Conservation (phyloP, 2,888 invertebrate species). For the Troides oblongomaculatus region DNA sequence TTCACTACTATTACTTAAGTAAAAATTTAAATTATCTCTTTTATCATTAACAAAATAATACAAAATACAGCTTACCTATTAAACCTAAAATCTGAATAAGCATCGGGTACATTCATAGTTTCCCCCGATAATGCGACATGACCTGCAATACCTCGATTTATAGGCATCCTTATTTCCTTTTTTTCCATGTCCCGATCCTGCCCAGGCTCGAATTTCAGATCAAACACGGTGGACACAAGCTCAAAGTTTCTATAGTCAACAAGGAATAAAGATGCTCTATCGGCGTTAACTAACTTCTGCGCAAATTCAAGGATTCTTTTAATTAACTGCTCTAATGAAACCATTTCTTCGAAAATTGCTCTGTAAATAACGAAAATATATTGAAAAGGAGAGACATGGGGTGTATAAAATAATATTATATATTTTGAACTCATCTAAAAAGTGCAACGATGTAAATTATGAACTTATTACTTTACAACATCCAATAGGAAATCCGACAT, state of each 20-base stretch:
- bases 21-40: neutral
- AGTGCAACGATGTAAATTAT: neutral
- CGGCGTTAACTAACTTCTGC: conserved; percentile 89
- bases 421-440: neutral
- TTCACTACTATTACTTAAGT: neutral
- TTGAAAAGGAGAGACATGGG: neutral
- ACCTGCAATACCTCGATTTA: conserved; percentile 90
- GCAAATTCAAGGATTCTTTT: conserved; percentile 92
- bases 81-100: conserved; percentile 88
- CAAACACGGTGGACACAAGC: conserved; percentile 91
- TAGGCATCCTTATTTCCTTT: conserved; percentile 84
- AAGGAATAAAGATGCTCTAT: conserved; percentile 90
- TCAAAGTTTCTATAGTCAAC: conserved; percentile 87
- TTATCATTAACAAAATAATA: conserved; percentile 1
- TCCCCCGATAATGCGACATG: conserved; percentile 90
- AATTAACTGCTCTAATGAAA: conserved; percentile 89
- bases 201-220: conserved; percentile 71
- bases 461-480: conserved; percentile 86
- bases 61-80: conserved; percentile 57
- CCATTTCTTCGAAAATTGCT: conserved; percentile 93
- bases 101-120: conserved; percentile 89
- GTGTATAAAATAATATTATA: too few species aligned
- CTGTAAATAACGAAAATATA: conserved; percentile 60
- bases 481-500: conserved; percentile 88
- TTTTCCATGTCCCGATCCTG: conserved; percentile 53